Evolutionary conservation across 1,140 invertebrate species (phyloP).

Genomic region (Mylabris phalerata): DNA sequence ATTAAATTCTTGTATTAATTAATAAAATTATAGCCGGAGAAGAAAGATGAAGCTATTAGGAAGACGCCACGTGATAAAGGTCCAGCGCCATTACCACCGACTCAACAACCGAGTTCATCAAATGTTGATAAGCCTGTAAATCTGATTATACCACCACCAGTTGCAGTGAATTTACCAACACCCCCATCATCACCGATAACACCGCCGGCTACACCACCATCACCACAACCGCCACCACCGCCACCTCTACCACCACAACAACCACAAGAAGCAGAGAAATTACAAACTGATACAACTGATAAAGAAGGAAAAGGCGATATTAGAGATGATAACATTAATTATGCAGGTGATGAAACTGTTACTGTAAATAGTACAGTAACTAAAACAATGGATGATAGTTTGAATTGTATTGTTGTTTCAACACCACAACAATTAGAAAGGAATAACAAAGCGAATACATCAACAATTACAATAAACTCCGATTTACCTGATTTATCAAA

Average conservation of each 20-base stretch:
- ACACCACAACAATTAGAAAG: conserved; percentile 14
- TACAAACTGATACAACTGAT: background rate
- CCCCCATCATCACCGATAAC: conserved; percentile 46
- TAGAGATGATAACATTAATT: background rate
- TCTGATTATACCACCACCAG: conserved; percentile 24
- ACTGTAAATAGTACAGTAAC: conserved; percentile 24
- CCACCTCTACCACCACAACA: background rate
- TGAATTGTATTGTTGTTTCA: conserved; percentile 23
- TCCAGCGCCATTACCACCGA: conserved; percentile 51
- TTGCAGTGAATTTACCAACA: conserved; percentile 43
- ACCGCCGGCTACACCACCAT: conserved; percentile 31
- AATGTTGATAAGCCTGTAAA: conserved; percentile 45
- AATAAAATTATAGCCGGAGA: conserved; percentile 43
- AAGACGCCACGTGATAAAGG: conserved; percentile 53
- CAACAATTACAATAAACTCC: conserved; percentile 53
- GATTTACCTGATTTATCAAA: conserved; percentile 54
- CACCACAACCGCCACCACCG: conserved; percentile 16
- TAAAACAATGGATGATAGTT: conserved; percentile 25
- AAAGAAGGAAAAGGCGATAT: no score
- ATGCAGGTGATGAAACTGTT: conserved; percentile 16
- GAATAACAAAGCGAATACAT: conserved; percentile 42
- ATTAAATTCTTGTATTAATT: background rate
- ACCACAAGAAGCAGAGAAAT: conserved; percentile 10
- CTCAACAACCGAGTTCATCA: conserved; percentile 15
- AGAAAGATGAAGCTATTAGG: conserved; percentile 44